These are phyloP conservation scores for Sesamia inferens DNA, from an alignment of 2,888 invertebrate species.

Conservation along the genomic window DNA sequence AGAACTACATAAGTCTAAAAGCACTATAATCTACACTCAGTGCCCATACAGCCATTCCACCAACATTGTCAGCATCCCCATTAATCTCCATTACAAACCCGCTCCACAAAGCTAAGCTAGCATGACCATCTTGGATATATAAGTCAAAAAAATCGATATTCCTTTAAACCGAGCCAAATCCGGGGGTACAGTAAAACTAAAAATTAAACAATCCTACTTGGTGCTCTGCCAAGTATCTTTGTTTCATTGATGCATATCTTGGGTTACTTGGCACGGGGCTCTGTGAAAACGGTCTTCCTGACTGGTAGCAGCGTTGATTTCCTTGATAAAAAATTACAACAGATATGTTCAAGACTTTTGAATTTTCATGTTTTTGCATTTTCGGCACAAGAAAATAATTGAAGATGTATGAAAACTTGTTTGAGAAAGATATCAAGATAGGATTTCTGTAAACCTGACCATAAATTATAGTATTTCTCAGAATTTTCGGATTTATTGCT, in stretches of 20 bases:
- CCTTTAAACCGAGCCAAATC: conserved; percentile 63
- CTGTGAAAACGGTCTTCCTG: conserved; percentile 61
- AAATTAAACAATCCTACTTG: conserved; percentile 79
- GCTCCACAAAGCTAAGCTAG: conserved; percentile 44
- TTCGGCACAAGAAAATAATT: background rate
- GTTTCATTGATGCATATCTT: conserved; percentile 78
- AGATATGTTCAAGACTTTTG: conserved; percentile 23
- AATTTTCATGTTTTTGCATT: conserved; percentile 11
- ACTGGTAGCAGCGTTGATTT: conserved; percentile 56
- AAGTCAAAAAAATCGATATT: conserved; percentile 66
- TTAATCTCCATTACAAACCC: conserved; percentile 41
- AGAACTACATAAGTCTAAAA: background rate
- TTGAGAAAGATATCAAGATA: conserved; percentile 4
- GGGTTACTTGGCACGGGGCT: conserved; percentile 55
- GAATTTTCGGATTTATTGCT: background rate
- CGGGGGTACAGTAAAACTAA: conserved; percentile 71
- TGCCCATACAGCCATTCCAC: background rate
- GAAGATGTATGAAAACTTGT: conserved; percentile 2
- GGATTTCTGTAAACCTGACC: background rate
- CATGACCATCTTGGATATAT: conserved; percentile 35
- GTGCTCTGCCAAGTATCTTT: conserved; percentile 69
- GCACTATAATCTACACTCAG: background rate
- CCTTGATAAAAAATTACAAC: conserved; percentile 63
- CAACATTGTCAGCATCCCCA: conserved; percentile 24
- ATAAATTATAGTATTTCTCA: background rate